phyloP scores from a whole-genome alignment of 2,113 vertebrate species.

The Petaurus breviceps region DNA sequence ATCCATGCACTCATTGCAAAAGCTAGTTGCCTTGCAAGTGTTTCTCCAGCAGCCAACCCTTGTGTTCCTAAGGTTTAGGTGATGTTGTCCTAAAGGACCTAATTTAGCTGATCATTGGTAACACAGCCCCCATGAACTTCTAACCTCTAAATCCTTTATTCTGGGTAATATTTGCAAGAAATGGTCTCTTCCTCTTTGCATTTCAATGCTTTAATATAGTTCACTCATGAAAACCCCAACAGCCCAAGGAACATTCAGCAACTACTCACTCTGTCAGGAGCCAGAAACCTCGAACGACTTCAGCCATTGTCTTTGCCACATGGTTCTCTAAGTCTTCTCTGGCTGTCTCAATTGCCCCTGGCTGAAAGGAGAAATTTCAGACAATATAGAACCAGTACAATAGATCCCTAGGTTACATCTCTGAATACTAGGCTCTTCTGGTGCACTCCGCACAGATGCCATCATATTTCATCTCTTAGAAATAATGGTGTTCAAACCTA shows the following conservation, averaged over 20 bases:
- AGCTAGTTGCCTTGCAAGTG: neutral
- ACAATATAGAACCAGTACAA: neutral
- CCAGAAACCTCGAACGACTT: slow-evolving; percentile 84
- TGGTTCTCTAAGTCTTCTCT: slow-evolving; percentile 83
- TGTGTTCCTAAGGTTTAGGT: neutral
- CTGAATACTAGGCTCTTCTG: neutral
- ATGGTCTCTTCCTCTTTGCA: neutral
- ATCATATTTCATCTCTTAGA: neutral
- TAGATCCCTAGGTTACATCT: neutral
- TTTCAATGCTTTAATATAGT: neutral
- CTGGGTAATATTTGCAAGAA: neutral
- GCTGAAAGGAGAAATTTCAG: slow-evolving; percentile 76
- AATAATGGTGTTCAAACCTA: neutral
- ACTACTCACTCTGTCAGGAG: slow-evolving; percentile 87
- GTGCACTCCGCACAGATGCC: neutral
- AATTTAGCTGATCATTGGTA: neutral
- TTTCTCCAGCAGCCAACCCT: neutral
- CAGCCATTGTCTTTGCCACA: slow-evolving; percentile 80
- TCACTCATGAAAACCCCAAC: neutral
- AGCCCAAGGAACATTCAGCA: neutral
- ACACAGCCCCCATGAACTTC: neutral
- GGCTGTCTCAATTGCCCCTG: slow-evolving; percentile 87
- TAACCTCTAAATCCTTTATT: neutral
- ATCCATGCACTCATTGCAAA: neutral
- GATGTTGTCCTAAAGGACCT: neutral